These are phyloP conservation scores for Drosophila ironensis DNA, from an alignment of 1,140 invertebrate genomes.

Conservation along the genomic window DNA sequence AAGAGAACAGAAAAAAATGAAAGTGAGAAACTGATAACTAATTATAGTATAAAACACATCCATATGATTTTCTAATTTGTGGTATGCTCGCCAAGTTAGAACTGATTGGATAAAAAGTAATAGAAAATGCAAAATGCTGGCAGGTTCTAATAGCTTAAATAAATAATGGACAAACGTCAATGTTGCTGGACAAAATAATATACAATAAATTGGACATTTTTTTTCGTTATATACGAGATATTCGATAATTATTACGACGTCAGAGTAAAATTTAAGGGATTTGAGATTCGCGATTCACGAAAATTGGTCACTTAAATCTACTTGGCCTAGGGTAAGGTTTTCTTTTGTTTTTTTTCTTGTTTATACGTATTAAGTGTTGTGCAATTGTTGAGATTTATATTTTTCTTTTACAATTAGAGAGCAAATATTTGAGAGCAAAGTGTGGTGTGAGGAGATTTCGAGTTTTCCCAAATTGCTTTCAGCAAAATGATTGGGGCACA, in stretches of 20 bases:
- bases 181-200: conserved; percentile 31
- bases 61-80: conserved; percentile 36
- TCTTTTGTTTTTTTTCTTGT: conserved; percentile 19
- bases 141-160: conserved; percentile 65
- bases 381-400: conserved; percentile 50
- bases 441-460: conserved; percentile 25
- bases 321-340: conserved; percentile 57
- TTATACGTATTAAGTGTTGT: conserved; percentile 23
- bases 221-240: neutral
- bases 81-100: conserved; percentile 41
- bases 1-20: conserved; percentile 25
- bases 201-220: conserved; percentile 18
- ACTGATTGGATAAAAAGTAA: conserved; percentile 16
- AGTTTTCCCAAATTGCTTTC: conserved; percentile 38
- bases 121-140: conserved; percentile 71
- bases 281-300: conserved; percentile 20
- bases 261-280: neutral
- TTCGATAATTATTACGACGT: conserved; percentile 14
- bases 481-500: conserved; percentile 36
- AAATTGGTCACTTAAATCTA: conserved; percentile 48
- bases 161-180: conserved; percentile 42
- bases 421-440: conserved; percentile 30
- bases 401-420: conserved; percentile 10
- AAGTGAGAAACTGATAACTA: conserved; percentile 21
- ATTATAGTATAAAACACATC: conserved; percentile 38